Base-by-base conservation (phyloP, 2,888 invertebrate species). In the Agrilus biguttatus region DNA sequence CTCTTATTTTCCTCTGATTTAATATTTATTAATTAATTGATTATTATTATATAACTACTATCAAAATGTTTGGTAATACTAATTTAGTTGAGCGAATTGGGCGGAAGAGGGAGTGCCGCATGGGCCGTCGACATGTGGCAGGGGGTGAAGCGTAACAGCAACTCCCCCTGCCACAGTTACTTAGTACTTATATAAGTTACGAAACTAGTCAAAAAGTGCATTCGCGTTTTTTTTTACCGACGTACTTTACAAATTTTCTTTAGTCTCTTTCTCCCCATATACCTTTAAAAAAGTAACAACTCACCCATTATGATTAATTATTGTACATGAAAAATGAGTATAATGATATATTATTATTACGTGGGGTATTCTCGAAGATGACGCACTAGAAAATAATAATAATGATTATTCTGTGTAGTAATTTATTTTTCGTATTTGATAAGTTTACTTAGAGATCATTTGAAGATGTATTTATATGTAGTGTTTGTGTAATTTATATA, bases 131-230 rank as follows among this genome's bases (percentile, higher is more conserved):
- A 49, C 47, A 45, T 47, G 42, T 45, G 41, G 48, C 40, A 46
- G 47, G 48, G 44, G 33, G 21, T 33, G 14, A 41, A 47, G 13
- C 14, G 21, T 37, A 19, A 14, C 14, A 37, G 33, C 19, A 19
- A 19, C 13, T 13, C 12, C 33, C n/a, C 28, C 17, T 21, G 33
- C 19, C 37, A 14, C 47, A 46, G 44, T 46, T 45, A 45, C 45
- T 45, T 47, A 46, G 60, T 65, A 65, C 63, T 65, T 65, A 63
- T 55, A 58, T 54, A 53, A 60, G 47, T 61, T 65, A 63, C 64
- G 65, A 65, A 63, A 62, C 66, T 66, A 66, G 66, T 66, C 66
- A 66, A 39, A 40, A 65, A 61, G 61, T 65, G 64, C 64, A 62
- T 61, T 60, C 58, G 59, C 63, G 60, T 63, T 64, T 62, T 64